Evolutionary conservation across 37 sponge, comb jelly and placozoan genomes (phyloP), one percentile per base, ranked within the genome.

Genomic region (Spongilla lacustris): DNA sequence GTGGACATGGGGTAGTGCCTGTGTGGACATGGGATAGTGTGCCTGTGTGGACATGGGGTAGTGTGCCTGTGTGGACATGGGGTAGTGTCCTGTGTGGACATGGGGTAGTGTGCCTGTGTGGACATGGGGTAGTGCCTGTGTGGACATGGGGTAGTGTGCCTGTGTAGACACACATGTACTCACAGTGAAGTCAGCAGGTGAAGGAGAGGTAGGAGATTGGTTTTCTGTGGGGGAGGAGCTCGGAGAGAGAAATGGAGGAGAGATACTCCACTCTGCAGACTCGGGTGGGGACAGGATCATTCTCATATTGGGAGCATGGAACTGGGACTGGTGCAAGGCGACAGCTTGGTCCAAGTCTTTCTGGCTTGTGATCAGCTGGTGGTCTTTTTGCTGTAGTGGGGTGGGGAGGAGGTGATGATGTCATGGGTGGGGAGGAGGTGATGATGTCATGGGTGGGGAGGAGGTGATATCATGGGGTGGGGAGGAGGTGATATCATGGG

Each of bases 181-280:
- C 58, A 58, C 58, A 58, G 58, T 19, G 21, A 58, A 80, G 73
- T 89, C 85, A 76, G 32, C 68, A 6, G 80, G 78, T 6, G 86
- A 75, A 14, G 79, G 78, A 6, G 79, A 75, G 9, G 80, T 66
- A 41, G 50, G 48, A 31, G 80, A 70, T 27, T 35, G 26, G 19
- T 80, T 21, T 10, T 73, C 74, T 38, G 1, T 25, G 22, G 67
- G 66, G 21, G 81, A 74, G 32, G 90, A n/a, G n/a, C n/a, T 24
- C 26, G 85, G 81, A 46, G 85, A 82, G 36, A 81, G 37, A 37
- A 27, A 73, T 0, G 86, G 90, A 23, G 90, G 86, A 26, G 90
- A 81, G 37, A 71, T 73, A 66, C 12, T 83, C 11, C 67, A 85
- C 12, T 50, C 13, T 26, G 79, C 66, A 36, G 75, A 29, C 8